Conservation (phyloP, 1,140 invertebrate genomes). For the Oreohelix idahoensis region DNA sequence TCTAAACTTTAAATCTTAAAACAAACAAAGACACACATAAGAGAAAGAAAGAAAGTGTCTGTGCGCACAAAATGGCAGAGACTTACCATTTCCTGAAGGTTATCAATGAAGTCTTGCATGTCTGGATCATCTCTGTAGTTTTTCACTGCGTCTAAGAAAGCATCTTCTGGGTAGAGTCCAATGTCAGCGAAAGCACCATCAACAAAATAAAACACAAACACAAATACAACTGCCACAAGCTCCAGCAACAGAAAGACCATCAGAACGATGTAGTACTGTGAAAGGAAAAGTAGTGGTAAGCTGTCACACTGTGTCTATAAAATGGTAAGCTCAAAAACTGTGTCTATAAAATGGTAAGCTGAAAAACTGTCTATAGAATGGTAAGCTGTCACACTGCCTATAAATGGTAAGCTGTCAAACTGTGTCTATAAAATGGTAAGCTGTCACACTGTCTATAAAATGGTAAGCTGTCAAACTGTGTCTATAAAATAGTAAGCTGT, state of each 20-base stretch:
- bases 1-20: neutral
- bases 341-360: no score
- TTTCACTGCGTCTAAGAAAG: conserved; percentile 89
- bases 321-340: no score
- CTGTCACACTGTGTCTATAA: no score
- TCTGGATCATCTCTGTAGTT: conserved; percentile 92
- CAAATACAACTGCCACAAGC: conserved; percentile 89
- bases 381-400: no score
- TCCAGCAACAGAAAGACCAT: conserved; percentile 89
- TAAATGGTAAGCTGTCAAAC: no score
- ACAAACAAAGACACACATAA: no score
- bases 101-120: conserved; percentile 93
- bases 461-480: no score
- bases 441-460: no score
- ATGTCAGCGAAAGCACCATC: conserved; percentile 47
- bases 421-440: no score
- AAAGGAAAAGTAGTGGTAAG: neutral
- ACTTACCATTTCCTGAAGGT: conserved; percentile 89
- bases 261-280: conserved; percentile 88
- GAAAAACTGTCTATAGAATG: no score
- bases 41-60: no score
- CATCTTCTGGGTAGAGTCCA: conserved; percentile 82
- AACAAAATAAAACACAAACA: conserved; percentile 79
- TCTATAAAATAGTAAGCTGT: no score
- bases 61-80: neutral